Base-by-base conservation (phyloP, 2,888 invertebrate genomes). In the Cyrtodaria siliqua region DNA sequence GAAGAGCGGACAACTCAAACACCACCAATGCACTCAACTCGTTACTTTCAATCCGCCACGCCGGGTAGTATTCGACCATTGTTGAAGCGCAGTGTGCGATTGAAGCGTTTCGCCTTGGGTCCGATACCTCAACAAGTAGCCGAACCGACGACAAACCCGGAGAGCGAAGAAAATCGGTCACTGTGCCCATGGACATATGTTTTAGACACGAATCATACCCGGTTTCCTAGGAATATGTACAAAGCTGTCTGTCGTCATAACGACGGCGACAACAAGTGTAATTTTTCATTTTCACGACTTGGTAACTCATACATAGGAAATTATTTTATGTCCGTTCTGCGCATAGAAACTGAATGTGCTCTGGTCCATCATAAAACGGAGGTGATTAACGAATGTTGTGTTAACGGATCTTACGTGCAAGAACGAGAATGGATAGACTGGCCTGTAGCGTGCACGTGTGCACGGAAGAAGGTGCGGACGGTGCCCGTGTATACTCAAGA, bases 401-500 rank as follows among this genome's bases (percentile, higher is more conserved):
- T 67, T 8, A 52, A 62, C 16, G 80, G 80, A 8, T 38, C 3
- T 16, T 80, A 76, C 23, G 18, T 24, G 1, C 49, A 6, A 12
- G 27, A 16, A 8, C 6, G 4, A n/a, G 55, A 57, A 18, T 55
- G 69, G 55, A 29, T 77, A 4, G 67, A 76, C 6, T 80, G 80
- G 80, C 80, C 80, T 2, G 70, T 73, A 18, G 76, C 72, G 8
- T 80, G 80, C 56, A 47, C 75, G 23, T 80, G 80, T 38, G 56
- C 80, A 4, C 56, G 62, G 20, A 73, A 67, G 56, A 61, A 57
- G 38, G 44, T 70, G 12, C 16, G 53, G 23, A 63, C 18, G 14
- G 79, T 68, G 16, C 44, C 33, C 6, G 33, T 33, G 33, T 33
- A 4, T 33, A n/a, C n/a, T n/a, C n/a, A n/a, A n/a, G n/a, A n/a